Conservation (phyloP, 2,113 vertebrate species). For the Dendropsophus ebraccatus region DNA sequence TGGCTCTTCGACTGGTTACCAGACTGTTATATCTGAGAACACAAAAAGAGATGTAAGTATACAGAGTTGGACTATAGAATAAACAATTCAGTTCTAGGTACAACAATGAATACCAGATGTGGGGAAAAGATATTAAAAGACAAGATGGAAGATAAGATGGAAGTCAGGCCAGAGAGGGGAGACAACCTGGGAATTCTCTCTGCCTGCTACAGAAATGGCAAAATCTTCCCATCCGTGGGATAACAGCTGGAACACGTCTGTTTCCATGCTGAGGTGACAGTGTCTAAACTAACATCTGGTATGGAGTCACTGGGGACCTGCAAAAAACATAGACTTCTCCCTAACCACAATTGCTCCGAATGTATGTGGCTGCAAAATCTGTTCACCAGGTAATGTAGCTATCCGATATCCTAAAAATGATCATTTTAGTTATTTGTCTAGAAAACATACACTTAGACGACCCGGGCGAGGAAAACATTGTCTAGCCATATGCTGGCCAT, state of each 20-base stretch:
- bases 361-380: not conserved
- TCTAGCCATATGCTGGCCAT: no score
- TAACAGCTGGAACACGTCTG: conserved; percentile 48
- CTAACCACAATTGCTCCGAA: not conserved
- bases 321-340: not conserved
- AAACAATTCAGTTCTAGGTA: no score
- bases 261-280: conserved; percentile 31
- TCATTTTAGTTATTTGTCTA: not conserved
- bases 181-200: conserved; percentile 30
- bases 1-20: conserved; percentile 88
- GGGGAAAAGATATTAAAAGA: conserved; percentile 4
- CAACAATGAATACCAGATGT: not conserved
- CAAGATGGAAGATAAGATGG: not conserved
- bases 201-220: conserved; percentile 24
- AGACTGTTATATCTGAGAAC: conserved; percentile 89
- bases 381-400: not conserved
- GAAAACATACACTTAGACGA: not conserved
- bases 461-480: no score
- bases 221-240: conserved; percentile 34
- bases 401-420: not conserved
- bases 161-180: conserved; percentile 2
- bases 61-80: no score
- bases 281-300: conserved; percentile 19
- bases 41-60: not conserved
- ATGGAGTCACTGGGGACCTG: conserved; percentile 29